Base-by-base conservation (phyloP, 2,888 invertebrate genomes). In the Salpingus planirostris region DNA sequence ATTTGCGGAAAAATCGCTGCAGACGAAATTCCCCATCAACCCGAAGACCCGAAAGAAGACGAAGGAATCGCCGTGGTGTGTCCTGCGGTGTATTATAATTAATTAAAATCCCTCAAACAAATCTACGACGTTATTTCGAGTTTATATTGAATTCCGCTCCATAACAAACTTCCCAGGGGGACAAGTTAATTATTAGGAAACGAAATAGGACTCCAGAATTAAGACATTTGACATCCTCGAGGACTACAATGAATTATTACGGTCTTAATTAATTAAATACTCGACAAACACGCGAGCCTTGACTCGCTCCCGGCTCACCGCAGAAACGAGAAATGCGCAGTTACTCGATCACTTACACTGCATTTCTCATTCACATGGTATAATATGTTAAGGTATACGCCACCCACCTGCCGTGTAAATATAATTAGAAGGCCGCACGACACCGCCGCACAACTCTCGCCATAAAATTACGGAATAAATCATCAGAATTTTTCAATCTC, bases 211-310 rank as follows among this genome's bases (percentile, higher is more conserved):
- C 44, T 47, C 46, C 44, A 46, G 51, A 56, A 57, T 56, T 56
- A 59, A 57, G 59, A 56, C 55, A 52, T 56, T 59, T 55, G 55
- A 57, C 57, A 56, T 56, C 49, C 47, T 49, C 48, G 51, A 55
- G 55, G 48, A 55, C 53, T 55, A 46, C 54, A 53, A 52, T 56
- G 50, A 56, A 51, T 54, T 54, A 54, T 52, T 55, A 50, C 55
- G 38, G 47, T 47, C 51, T 49, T 52, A 52, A 54, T 52, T 54
- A 52, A 54, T 54, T 54, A 50, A 50, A 49, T 50, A 53, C 44
- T 47, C 44, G 38, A 44, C 47, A 44, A 50, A 52, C 53, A 54
- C 52, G 52, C 52, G 44, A 54, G 43, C 47, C 44, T 21, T 13
- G 29, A 27, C 21, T 31, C 34, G 22, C 21, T 22, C 36, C 29